phyloP scores from a whole-genome alignment of 2,888 invertebrate species.

The Lacanobia oleracea region DNA sequence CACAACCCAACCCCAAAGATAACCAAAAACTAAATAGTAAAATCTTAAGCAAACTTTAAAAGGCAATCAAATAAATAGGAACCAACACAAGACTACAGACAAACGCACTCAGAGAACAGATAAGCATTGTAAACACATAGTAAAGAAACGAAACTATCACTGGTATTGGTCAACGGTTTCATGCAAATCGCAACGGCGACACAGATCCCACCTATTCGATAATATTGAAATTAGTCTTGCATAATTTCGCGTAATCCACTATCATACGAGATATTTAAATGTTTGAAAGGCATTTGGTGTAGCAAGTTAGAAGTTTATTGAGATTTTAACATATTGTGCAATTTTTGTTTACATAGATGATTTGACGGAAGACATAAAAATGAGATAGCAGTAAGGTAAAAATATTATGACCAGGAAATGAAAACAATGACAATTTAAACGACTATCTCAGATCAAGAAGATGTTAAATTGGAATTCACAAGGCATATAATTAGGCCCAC shows the following conservation, averaged over 20 bases:
- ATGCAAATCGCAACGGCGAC: constrained; percentile 79
- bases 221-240: constrained; percentile 82
- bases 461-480: neutral
- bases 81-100: constrained; percentile 30
- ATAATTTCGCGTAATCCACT: constrained; percentile 72
- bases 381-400: neutral
- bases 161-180: constrained; percentile 77
- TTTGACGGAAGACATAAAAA: neutral
- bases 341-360: constrained; percentile 28
- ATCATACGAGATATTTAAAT: constrained; percentile 34
- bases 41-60: constrained; percentile 26
- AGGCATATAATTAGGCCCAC: neutral
- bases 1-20: constrained; percentile 19
- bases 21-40: constrained; percentile 20
- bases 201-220: constrained; percentile 84
- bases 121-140: constrained; percentile 71
- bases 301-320: neutral
- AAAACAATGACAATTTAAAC: neutral
- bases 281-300: neutral
- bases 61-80: constrained; percentile 26
- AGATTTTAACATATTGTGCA: neutral
- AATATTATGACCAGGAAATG: neutral
- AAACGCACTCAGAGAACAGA: constrained; percentile 42
- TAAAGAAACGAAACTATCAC: constrained; percentile 65
- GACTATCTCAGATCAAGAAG: neutral